These are phyloP conservation scores for Scalopus aquaticus DNA, from an alignment of 2,113 vertebrate genomes.

Conservation along the genomic window DNA sequence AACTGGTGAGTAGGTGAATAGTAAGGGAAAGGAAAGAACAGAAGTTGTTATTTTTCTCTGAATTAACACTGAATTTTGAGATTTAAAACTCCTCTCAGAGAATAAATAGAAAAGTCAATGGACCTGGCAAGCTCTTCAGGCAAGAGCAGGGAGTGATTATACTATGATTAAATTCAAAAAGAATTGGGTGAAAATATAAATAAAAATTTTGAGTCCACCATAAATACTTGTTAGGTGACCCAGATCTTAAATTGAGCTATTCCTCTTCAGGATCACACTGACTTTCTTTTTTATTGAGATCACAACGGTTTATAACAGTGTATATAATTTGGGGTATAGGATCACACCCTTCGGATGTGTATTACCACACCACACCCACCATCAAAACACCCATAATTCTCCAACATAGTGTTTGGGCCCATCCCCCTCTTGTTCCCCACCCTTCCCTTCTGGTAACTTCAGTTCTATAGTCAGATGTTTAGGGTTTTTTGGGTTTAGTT, in stretches of 20 bases:
- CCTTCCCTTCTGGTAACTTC: too few relatives aligned
- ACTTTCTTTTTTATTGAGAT: too few relatives aligned
- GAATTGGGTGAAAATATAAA: not conserved
- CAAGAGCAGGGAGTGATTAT: not conserved
- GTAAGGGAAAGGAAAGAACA: not conserved
- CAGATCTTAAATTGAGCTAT: not conserved
- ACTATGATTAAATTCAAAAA: not conserved
- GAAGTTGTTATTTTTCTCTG: constrained; percentile 17
- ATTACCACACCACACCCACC: too few relatives aligned
- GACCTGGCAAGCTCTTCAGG: not conserved
- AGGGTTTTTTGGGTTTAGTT: too few relatives aligned
- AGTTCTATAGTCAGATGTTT: too few relatives aligned
- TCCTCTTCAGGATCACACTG: not conserved
- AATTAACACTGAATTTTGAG: not conserved
- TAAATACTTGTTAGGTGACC: not conserved
- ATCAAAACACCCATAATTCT: too few relatives aligned
- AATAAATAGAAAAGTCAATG: not conserved
- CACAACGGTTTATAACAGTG: too few relatives aligned
- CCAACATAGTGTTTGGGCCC: too few relatives aligned
- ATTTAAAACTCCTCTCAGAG: constrained; percentile 19
- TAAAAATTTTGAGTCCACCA: not conserved
- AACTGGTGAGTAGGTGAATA: constrained; percentile 41
- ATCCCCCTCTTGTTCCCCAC: too few relatives aligned
- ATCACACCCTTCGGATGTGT: too few relatives aligned
- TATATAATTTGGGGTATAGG: too few relatives aligned